phyloP scores from a whole-genome alignment of 2,797 vertebrate genomes.

The Otolemur crassicaudatus region DNA sequence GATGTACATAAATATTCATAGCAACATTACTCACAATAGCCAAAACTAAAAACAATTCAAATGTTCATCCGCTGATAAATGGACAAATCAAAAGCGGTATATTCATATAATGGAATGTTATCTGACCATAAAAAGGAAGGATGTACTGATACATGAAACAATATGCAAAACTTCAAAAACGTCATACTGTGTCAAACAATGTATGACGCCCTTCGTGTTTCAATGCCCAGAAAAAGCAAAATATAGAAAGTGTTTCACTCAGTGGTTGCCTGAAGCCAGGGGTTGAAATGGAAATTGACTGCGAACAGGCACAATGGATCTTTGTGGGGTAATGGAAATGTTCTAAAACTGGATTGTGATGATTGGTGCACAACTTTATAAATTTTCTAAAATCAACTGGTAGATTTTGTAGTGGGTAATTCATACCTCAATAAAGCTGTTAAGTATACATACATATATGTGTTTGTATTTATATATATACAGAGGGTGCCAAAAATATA shows the following conservation, averaged over 20 bases:
- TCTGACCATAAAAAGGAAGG: neutral
- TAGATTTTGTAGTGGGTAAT: neutral
- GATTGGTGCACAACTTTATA: neutral
- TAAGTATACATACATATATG: neutral
- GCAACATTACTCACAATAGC: neutral
- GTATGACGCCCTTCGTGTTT: neutral
- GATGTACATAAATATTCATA: neutral
- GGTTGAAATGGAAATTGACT: neutral
- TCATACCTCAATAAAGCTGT: neutral
- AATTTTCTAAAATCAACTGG: neutral
- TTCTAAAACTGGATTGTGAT: neutral
- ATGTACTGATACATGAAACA: neutral
- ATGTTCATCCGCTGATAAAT: neutral
- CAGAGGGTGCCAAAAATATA: too few species aligned
- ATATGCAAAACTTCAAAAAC: neutral
- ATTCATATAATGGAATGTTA: neutral
- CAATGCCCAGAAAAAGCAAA: neutral
- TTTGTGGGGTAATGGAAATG: neutral
- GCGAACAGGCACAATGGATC: neutral
- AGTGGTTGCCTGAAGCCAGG: neutral
- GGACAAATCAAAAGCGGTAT: neutral
- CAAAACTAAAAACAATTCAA: neutral
- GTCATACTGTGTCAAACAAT: neutral
- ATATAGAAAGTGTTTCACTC: neutral
- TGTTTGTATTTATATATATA: neutral